Evolutionary conservation across 2,113 vertebrate genomes (phyloP), one percentile per base, ranked within the genome.

Genomic region (Toxotes chatareus): DNA sequence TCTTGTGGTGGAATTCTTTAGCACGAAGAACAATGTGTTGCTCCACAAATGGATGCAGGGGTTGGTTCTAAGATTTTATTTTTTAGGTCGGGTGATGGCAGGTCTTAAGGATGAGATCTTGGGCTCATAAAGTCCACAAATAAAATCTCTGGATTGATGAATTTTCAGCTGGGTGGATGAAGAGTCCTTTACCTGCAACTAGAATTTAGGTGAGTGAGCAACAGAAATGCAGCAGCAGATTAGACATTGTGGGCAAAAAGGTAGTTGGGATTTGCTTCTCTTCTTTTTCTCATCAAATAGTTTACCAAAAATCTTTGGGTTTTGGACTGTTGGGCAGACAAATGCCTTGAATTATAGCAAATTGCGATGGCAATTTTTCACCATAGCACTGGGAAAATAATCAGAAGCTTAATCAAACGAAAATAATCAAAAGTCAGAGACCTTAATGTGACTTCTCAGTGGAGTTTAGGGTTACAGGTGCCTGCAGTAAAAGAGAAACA

Each of bases 111-210:
- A 76, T 5, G 4, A 36, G 21, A 14, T 55, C 65, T 67, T 56
- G 16, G 40, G 49, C 72, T 76, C 56, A 32, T 31, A 73, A 59
- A 46, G 73, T 80, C 59, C 68, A 16, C 31, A 49, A 63, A 79
- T 61, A 21, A 47, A 46, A 53, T 60, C 47, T 49, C 7, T 46
- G 38, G 14, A 68, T 5, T 68, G 60, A 8, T 38, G 23, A 61
- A 60, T 4, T 47, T 2, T 62, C n/a, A 55, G 34, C 46, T 42
- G 9, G 1, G 3, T 59, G 6, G 34, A 27, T 10, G 36, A 32
- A 65, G 8, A 62, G 27, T 12, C 4, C 14, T 38, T 14, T 6
- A 12, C 14, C 61, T 34, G 12, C 38, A 59, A 7, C 23, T 42
- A 21, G 21, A 42, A 27, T 57, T 72, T 31, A 32, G 56, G 32